Conservation (phyloP, 2,888 invertebrate species). For the Dynastes hyllus region DNA sequence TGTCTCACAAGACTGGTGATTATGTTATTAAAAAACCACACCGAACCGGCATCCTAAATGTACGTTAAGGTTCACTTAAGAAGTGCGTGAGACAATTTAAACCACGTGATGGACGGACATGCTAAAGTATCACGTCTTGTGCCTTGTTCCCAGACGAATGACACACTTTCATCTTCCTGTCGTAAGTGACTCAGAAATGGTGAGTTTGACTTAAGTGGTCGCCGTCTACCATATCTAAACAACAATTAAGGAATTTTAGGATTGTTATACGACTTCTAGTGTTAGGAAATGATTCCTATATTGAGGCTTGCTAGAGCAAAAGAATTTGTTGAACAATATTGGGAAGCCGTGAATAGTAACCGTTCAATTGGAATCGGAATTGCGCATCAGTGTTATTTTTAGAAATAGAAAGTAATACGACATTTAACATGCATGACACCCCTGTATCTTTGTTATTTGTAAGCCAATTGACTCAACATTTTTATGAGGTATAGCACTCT, state of each 20-base stretch:
- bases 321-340: no score
- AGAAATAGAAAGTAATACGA: no score
- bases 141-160: conserved; percentile 23
- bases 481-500: no score
- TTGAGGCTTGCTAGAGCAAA: no score
- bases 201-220: not conserved
- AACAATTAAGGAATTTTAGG: conserved; percentile 5
- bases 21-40: conserved; percentile 35
- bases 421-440: no score
- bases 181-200: not conserved
- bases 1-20: conserved; percentile 22
- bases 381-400: no score
- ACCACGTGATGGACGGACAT: conserved; percentile 13
- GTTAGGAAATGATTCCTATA: no score
- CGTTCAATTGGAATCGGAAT: no score
- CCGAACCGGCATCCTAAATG: conserved; percentile 32
- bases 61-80: conserved; percentile 34
- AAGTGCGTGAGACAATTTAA: conserved; percentile 41
- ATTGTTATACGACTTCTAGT: not conserved
- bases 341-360: no score
- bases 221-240: not conserved
- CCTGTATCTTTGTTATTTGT: no score
- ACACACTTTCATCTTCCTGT: conserved; percentile 11
- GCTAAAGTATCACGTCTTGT: conserved; percentile 16
- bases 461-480: no score